Conservation (phyloP, 2,113 vertebrate species). For the Etia nguti region DNA sequence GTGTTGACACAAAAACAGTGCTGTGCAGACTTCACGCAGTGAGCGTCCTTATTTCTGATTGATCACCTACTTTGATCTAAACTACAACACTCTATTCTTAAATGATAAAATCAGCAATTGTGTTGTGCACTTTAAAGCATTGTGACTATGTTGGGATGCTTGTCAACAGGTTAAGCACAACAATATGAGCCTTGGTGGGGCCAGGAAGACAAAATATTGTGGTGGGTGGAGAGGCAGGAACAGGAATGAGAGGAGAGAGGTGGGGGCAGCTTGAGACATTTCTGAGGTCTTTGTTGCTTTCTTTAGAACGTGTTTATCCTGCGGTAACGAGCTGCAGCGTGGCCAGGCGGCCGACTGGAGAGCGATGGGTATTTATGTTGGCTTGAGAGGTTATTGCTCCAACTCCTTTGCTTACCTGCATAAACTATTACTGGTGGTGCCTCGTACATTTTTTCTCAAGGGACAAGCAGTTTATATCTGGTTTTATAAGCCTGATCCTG, state of each 20-base stretch:
- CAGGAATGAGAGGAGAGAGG: neutral
- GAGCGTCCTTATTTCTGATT: neutral
- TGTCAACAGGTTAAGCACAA: constrained; percentile 20
- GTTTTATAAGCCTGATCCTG: neutral
- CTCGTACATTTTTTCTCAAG: neutral
- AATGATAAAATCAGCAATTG: neutral
- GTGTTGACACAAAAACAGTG: neutral
- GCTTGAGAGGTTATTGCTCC: constrained; percentile 13
- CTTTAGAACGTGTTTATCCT: constrained; percentile 49
- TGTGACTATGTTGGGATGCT: neutral
- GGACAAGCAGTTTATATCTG: neutral
- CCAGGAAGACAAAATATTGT: constrained; percentile 8
- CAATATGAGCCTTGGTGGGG: constrained; percentile 25
- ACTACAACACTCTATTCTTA: fast-evolving
- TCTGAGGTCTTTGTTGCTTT: constrained; percentile 40
- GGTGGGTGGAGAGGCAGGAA: constrained; percentile 12
- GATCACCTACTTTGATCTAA: neutral
- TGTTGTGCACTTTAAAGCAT: neutral
- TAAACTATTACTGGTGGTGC: neutral
- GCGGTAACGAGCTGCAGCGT: constrained; percentile 22
- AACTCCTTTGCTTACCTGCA: neutral
- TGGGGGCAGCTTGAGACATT: constrained; percentile 3
- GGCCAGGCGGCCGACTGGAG: neutral
- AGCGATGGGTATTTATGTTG: constrained; percentile 40
- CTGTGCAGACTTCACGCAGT: neutral